These are phyloP conservation scores for Brachyopa scutellaris DNA, from an alignment of 2,888 invertebrate species.

Conservation along the genomic window DNA sequence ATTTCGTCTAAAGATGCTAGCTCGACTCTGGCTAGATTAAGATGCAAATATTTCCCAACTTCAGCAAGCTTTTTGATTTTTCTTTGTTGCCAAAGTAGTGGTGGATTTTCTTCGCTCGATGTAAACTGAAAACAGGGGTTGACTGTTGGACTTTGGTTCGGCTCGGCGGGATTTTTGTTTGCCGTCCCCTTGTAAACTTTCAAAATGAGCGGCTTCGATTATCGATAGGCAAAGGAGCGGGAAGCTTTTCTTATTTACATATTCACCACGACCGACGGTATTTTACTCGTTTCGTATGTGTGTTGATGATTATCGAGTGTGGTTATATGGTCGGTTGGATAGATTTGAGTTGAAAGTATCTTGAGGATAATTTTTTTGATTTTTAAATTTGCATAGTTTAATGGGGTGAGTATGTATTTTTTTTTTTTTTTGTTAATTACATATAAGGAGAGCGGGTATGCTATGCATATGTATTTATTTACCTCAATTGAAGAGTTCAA, in stretches of 20 bases:
- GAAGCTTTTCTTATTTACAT: slow-evolving; percentile 52
- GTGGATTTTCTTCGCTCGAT: slow-evolving; percentile 15
- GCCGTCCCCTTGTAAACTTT: slow-evolving; percentile 38
- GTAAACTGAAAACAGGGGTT: slow-evolving; percentile 46
- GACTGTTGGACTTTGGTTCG: slow-evolving; percentile 33
- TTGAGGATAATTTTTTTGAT: background rate
- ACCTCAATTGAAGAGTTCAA: slow-evolving; percentile 4
- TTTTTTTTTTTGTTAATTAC: slow-evolving; percentile 8
- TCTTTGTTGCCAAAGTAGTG: slow-evolving; percentile 9
- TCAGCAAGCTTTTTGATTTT: slow-evolving; percentile 32
- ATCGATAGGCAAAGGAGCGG: too few relatives aligned
- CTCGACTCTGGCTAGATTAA: slow-evolving; percentile 10
- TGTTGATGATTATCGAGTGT: background rate
- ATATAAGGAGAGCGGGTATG: too few relatives aligned
- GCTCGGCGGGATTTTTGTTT: slow-evolving; percentile 24
- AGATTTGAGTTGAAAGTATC: slow-evolving; percentile 3
- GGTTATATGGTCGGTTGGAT: background rate
- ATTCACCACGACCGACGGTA: slow-evolving; percentile 15
- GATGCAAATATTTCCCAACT: slow-evolving; percentile 44
- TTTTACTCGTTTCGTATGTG: too few relatives aligned
- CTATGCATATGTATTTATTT: background rate
- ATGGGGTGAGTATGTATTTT: background rate
- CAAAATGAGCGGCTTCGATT: too few relatives aligned
- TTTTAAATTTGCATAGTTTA: background rate
- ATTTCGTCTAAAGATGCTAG: slow-evolving; percentile 9